These are phyloP conservation scores for Catharus fuscescens DNA, from an alignment of 2,113 vertebrate species.

Conservation along the genomic window DNA sequence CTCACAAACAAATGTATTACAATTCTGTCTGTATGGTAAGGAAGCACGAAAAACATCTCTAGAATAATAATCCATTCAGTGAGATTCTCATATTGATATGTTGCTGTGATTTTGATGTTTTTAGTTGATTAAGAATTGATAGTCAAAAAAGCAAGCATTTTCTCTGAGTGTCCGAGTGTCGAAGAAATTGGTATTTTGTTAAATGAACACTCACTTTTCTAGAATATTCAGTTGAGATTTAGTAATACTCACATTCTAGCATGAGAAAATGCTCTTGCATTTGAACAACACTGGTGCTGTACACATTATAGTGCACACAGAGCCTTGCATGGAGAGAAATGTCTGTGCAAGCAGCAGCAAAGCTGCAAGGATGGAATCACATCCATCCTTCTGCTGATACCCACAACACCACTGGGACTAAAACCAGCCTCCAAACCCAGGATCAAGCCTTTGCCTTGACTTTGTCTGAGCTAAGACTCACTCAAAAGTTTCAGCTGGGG, in stretches of 20 bases:
- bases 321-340: accelerated
- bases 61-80: constrained; percentile 1
- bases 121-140: not conserved
- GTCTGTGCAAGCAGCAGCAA: not conserved
- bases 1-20: not conserved
- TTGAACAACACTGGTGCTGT: not conserved
- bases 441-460: not conserved
- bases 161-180: not conserved
- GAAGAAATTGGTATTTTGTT: not conserved
- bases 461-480: not conserved
- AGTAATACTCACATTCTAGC: not conserved
- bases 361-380: not conserved
- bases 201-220: not conserved
- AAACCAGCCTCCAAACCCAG: not conserved
- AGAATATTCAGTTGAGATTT: not conserved
- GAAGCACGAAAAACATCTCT: not conserved
- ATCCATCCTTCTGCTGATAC: not conserved
- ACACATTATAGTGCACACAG: accelerated
- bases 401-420: not conserved
- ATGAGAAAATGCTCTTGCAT: not conserved
- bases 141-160: not conserved
- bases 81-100: not conserved
- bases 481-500: not conserved
- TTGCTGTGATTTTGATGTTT: not conserved
- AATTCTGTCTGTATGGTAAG: not conserved